Percentiles rank a stretch among this genome's conserved stretches.
phyloP scores from a whole-genome alignment of 2,888 invertebrate species.

The Dugesia japonica region DNA sequence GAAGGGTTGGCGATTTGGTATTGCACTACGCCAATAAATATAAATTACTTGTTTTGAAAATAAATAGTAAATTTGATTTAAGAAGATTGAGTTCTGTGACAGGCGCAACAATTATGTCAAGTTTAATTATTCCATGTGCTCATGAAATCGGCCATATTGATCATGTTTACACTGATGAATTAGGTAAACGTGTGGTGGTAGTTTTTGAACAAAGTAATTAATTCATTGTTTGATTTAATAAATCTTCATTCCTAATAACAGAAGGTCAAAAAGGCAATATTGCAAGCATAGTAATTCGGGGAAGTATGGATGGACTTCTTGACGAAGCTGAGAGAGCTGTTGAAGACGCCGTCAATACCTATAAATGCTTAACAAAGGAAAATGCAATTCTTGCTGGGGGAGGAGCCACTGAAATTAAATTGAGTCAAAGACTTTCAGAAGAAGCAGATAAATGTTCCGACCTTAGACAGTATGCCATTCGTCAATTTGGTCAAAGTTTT shows the following conservation, averaged over 20 bases:
- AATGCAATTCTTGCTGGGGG: conserved; percentile 68
- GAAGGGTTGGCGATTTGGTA: conserved; percentile 94
- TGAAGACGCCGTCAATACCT: conserved; percentile 96
- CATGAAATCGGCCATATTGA: conserved; percentile 84
- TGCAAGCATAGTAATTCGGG: conserved; percentile 78
- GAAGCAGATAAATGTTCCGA: conserved; percentile 78
- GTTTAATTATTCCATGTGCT: conserved; percentile 64
- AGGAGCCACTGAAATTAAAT: conserved; percentile 80
- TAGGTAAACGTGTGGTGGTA: conserved; percentile 82
- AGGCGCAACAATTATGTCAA: conserved; percentile 60
- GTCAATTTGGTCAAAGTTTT: conserved; percentile 69
- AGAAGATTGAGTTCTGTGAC: conserved; percentile 75
- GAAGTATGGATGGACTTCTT: conserved; percentile 91
- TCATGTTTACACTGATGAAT: conserved; percentile 69
- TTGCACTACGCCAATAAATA: conserved; percentile 90
- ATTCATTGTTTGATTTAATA: neutral
- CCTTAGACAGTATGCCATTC: conserved; percentile 83
- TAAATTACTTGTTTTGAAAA: conserved; percentile 76
- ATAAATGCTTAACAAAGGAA: conserved; percentile 66
- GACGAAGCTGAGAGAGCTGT: conserved; percentile 94
- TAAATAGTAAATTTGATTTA: conserved; percentile 89
- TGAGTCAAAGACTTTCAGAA: conserved; percentile 67
- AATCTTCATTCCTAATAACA: neutral
- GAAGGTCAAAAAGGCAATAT: conserved; percentile 49
- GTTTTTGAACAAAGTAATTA: conserved; percentile 62